Percentiles rank a stretch among this genome's conserved stretches.
These are phyloP conservation scores for Stenichneumon culpator DNA, from an alignment of 2,888 invertebrate genomes.

Conservation along the genomic window DNA sequence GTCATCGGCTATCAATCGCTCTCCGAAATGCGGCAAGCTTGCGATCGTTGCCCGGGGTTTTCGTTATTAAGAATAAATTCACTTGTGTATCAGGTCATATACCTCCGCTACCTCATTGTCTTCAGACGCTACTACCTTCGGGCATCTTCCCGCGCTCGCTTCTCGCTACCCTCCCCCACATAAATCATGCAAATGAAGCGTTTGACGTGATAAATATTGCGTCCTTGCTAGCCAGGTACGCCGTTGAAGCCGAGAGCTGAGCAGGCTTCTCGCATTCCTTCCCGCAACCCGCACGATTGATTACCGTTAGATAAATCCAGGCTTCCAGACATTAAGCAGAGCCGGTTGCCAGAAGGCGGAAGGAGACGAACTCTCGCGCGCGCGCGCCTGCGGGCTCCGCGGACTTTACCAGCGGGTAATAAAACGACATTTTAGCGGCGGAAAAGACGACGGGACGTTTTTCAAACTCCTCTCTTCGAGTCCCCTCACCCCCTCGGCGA, in stretches of 20 bases:
- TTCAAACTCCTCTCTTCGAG: conserved; percentile 76
- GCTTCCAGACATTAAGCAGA: conserved; percentile 81
- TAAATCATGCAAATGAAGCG: conserved; percentile 84
- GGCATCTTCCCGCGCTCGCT: too few species aligned
- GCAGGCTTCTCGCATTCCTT: conserved; percentile 66
- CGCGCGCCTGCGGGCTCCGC: conserved; percentile 67
- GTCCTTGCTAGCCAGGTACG: conserved; percentile 70
- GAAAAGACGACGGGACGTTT: conserved; percentile 79
- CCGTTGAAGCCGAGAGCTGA: conserved; percentile 31
- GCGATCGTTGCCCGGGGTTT: conserved; percentile 23
- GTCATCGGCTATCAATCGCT: conserved; percentile 22
- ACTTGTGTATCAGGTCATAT: conserved; percentile 5
- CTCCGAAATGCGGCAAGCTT: neutral
- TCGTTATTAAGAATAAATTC: conserved; percentile 51
- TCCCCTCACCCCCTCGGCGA: conserved; percentile 27
- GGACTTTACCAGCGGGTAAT: conserved; percentile 79
- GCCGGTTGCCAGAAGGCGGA: conserved; percentile 43
- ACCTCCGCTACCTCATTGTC: conserved; percentile 12
- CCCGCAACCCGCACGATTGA: conserved; percentile 79
- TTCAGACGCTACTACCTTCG: conserved; percentile 9
- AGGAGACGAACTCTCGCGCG: conserved; percentile 29
- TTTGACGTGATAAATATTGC: conserved; percentile 84
- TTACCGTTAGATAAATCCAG: conserved; percentile 83
- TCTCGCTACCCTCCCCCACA: conserved; percentile 65
- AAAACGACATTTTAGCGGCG: conserved; percentile 80